Evolutionary conservation across 2,113 vertebrate species (phyloP), one percentile per base, ranked within the genome.

Genomic region (Vidua macroura): DNA sequence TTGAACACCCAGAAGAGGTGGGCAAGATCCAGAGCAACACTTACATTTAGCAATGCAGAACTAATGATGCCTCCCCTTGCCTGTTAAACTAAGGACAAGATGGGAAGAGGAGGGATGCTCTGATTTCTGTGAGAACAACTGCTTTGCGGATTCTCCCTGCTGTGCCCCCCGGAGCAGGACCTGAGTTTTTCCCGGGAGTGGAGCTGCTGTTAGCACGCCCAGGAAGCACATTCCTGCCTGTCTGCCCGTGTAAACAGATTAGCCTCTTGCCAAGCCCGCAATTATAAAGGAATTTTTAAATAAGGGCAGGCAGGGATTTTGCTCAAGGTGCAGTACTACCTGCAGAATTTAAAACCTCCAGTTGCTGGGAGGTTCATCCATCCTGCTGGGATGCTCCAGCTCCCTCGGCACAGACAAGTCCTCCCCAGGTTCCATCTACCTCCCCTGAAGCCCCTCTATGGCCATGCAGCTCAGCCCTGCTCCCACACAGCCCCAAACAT

Each of bases 211-310:
- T 14, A 35, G 64, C 63, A 41, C 68, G 79, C 88, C 75, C 83
- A 86, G 88, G 92, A 92, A 90, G 76, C 55, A 35, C 85, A 88
- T 93, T 92, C 92, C 31, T 76, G 53, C 60, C 83, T 2, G 2
- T 53, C 72, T 59, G 80, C 75, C 88, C 83, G 67, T 51, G 85
- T 90, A 73, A 94, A 82, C 90, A 96, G 87, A 85, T 94, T 79
- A 93, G 14, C 48, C 55, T 70, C 82, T 44, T 0, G 1, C 48
- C 92, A 92, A 95, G 53, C 92, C 88, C 35, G 1, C 67, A 96
- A 93, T 96, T 96, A 96, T 3, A 77, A 62, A 93, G 90, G 95
- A 83, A 96, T 95, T 95, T 85, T 92, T 64, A 79, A 86, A 86
- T 62, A 55, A 92, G 75, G 51, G n/a, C 62, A 87, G 70, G 66